Conservation (phyloP, 2,113 vertebrate species). For the Sinocyclocheilus anshuiensis region DNA sequence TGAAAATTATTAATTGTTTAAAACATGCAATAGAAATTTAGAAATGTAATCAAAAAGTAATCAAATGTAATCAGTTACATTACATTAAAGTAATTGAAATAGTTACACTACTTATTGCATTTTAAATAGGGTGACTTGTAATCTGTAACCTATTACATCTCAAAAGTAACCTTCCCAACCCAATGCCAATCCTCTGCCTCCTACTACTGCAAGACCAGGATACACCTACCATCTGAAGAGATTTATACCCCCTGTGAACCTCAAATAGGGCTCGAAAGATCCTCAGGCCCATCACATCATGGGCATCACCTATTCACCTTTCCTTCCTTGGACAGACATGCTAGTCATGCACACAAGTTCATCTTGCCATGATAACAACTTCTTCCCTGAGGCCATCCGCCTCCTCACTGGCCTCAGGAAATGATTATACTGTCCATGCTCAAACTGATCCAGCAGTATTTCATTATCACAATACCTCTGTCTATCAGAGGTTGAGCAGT, state of each 20-base stretch:
- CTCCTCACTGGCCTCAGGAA: not conserved
- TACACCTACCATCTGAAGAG: not conserved
- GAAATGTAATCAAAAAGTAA: too few relatives aligned
- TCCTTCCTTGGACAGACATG: not conserved
- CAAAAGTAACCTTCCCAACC: too few relatives aligned
- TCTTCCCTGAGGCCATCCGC: slow-evolving; percentile 3
- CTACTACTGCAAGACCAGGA: not conserved
- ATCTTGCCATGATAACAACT: not conserved
- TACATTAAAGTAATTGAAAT: too few relatives aligned
- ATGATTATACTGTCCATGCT: not conserved
- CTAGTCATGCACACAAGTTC: slow-evolving; percentile 11
- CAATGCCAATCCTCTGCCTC: not conserved
- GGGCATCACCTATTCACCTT: not conserved
- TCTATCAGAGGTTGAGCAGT: too few relatives aligned
- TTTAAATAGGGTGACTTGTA: too few relatives aligned
- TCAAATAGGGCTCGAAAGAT: not conserved
- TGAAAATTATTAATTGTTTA: too few relatives aligned
- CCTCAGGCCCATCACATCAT: slow-evolving; percentile 11
- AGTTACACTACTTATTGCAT: too few relatives aligned
- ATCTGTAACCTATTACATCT: too few relatives aligned
- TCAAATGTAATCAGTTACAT: too few relatives aligned
- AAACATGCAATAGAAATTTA: too few relatives aligned
- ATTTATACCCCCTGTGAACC: not conserved
- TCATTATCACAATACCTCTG: not conserved
- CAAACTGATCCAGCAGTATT: not conserved